Evolutionary conservation across 37 sponge, comb jelly and placozoan species (phyloP), one percentile per base, ranked within the genome.

Genomic region (Crambe crambe): DNA sequence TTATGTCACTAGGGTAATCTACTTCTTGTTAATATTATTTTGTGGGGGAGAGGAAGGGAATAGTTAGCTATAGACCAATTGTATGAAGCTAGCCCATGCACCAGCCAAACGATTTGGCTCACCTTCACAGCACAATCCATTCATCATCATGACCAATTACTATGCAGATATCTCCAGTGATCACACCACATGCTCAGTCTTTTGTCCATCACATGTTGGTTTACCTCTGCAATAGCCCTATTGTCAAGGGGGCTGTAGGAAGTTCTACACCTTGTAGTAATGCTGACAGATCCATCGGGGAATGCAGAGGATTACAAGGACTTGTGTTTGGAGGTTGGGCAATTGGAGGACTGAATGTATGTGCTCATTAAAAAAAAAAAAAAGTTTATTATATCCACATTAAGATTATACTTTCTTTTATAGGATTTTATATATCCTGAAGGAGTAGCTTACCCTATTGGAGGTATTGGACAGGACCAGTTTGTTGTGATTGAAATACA

Each of bases 371-470:
- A n/a, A n/a, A n/a, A n/a, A n/a, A n/a, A n/a, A 43, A 56, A 31
- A 75, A 72, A 82, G n/a, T 29, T 23, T 20, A 20, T 29, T 9
- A 61, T 61, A 23, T 5, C 5, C 15, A 20, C 15, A 61, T 18
- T 18, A 54, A 20, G 18, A 54, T 20, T 54, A 18, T 18, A 54
- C 17, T 20, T 20, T 20, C 10, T n/a, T n/a, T n/a, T n/a, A n/a
- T 57, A 90, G 90, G 89, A 84, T 25, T 83, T 84, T 57, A 38
- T 74, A 2, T 81, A 57, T 60, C 93, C 93, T 38, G 62, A 73
- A 29, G 44, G 80, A 71, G 93, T 85, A n/a, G 88, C 89, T 22
- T 72, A 70, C 27, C 88, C 93, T 2, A 65, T 92, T 65, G 91
- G 91, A n/a, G 93, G 93, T 43, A 72, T 76, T 30, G 63, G 62